Evolutionary conservation across 2,797 vertebrate species (phyloP).

Genomic region (Sphaeramia orbicularis): DNA sequence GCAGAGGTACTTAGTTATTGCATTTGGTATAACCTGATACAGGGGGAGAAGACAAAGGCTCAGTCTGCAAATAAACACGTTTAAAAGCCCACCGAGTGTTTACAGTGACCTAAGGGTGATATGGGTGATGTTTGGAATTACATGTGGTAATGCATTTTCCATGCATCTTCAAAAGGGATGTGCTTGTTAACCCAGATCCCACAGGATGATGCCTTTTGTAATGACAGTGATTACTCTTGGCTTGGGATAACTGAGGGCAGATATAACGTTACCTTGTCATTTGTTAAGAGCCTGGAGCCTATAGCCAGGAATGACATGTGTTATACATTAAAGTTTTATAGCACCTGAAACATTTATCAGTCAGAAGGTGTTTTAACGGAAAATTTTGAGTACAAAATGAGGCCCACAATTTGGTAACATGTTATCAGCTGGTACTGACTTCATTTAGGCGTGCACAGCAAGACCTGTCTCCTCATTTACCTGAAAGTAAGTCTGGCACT

Average conservation of each 20-base stretch:
- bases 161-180: conserved; percentile 33
- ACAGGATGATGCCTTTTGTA: conserved; percentile 15
- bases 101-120: conserved; percentile 4
- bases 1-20: background rate
- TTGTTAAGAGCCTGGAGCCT: conserved; percentile 15
- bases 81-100: conserved; percentile 29
- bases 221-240: conserved; percentile 22
- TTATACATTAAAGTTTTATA: no score
- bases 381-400: background rate
- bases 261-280: conserved; percentile 24
- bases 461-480: no score
- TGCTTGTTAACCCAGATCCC: conserved; percentile 5
- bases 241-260: conserved; percentile 23
- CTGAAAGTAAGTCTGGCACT: no score
- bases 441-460: no score
- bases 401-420: background rate
- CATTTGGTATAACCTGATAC: conserved; percentile 30
- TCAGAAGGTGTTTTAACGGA: background rate
- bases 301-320: conserved; percentile 11
- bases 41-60: conserved; percentile 26
- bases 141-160: conserved; percentile 22
- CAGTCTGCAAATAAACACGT: conserved; percentile 28
- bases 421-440: background rate
- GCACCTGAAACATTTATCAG: background rate
- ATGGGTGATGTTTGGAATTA: conserved; percentile 7